Base-by-base conservation (phyloP, 2,113 vertebrate species). In the Danio rerio region DNA sequence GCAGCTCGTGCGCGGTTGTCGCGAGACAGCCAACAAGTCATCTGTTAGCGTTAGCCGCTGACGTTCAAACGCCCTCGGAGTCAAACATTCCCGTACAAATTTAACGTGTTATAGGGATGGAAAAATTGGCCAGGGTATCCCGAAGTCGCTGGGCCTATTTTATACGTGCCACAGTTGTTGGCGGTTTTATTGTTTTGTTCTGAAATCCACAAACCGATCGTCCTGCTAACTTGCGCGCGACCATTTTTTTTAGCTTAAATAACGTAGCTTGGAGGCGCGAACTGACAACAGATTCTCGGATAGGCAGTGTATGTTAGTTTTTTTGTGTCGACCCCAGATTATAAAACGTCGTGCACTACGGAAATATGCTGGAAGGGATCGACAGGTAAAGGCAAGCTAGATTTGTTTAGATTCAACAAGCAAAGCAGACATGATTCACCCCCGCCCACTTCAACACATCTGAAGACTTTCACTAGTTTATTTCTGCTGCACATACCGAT, bases 361-460 rank as follows among this genome's bases (percentile, higher is more conserved):
- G n/a, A 47, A 82, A 40, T 59, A 15, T 42, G 61, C 5, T 68
- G 11, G 11, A 11, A 16, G 8, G 18, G 0, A 65, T 61, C 10
- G 42, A 0, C 18, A 18, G 40, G 81, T 9, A 68, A 61, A 74
- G 49, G 47, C 45, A 66, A 6, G 45, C 72, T 59, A 12, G 80
- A 66, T 81, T 78, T 75, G 73, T 69, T 84, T 83, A 69, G 79
- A 43, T 49, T 83, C 9, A 83, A 56, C 31, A 69, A 77, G 45
- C 52, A 15, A 68, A 66, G 72, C 53, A 79, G 82, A 63, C 85
- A 83, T 81, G 78, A 68, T 84, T 81, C 80, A 62, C 80, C 85
- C 85, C 85, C 85, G 85, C 85, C 85, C 85, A 86, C 85, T 70
- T 69, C 43, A 21, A 9, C 66, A 5, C 78, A 52, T 7, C 58